Conservation (phyloP, 2,888 invertebrate species). For the Eumacrocentrus americanus region DNA sequence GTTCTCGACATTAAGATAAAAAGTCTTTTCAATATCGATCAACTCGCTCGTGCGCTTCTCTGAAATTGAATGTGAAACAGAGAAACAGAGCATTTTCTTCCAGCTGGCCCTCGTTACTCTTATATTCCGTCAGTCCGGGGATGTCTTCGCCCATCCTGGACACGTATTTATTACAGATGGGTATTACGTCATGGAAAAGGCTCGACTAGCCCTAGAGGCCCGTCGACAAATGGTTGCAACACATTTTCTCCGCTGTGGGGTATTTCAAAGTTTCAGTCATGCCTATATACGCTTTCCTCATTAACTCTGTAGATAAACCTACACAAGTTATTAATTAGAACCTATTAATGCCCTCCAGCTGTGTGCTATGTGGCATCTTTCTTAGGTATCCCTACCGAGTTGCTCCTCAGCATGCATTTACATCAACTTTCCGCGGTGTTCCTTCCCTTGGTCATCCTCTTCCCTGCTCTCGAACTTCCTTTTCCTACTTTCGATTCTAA, state of each 20-base stretch:
- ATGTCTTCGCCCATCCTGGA: slow-evolving; percentile 35
- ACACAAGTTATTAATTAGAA: slow-evolving; percentile 60
- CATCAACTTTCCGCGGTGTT: too few relatives aligned
- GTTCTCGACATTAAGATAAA: slow-evolving; percentile 1
- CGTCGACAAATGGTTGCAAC: too few relatives aligned
- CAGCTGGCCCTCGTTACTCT: slow-evolving; percentile 39
- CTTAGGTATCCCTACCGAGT: too few relatives aligned
- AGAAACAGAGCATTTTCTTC: slow-evolving; percentile 29
- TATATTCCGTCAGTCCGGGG: slow-evolving; percentile 34
- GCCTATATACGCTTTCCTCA: slow-evolving; percentile 34
- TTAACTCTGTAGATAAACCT: slow-evolving; percentile 32
- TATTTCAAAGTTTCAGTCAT: slow-evolving; percentile 14
- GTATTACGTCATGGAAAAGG: slow-evolving; percentile 34
- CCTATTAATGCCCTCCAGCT: slow-evolving; percentile 60
- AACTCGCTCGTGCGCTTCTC: too few relatives aligned
- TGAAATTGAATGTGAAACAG: slow-evolving; percentile 15
- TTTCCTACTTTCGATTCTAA: slow-evolving; percentile 14
- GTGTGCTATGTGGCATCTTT: slow-evolving; percentile 43
- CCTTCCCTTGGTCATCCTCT: slow-evolving; percentile 27
- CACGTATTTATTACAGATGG: slow-evolving; percentile 38
- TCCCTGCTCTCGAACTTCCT: slow-evolving; percentile 7
- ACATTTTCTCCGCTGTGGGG: too few relatives aligned
- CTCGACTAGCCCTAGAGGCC: slow-evolving; percentile 6
- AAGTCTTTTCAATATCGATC: slow-evolving; percentile 40
- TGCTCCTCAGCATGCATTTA: too few relatives aligned